phyloP scores from a whole-genome alignment of 2,797 vertebrate species.

The Molossus molossus region DNA sequence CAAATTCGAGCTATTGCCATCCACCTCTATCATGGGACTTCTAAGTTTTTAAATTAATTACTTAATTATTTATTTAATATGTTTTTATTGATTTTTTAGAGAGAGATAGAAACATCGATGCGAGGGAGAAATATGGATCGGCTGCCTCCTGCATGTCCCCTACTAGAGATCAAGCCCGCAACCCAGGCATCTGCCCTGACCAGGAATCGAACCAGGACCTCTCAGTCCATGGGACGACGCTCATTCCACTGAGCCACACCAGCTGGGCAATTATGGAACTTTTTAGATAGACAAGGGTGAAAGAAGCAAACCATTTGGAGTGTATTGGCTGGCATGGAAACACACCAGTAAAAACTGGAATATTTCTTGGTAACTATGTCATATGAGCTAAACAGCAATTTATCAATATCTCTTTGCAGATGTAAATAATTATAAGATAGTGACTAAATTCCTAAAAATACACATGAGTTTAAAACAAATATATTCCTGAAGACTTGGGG shows the following conservation, averaged over 20 bases:
- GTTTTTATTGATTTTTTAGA: too few relatives aligned
- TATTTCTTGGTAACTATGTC: conserved; percentile 71
- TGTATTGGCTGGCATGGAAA: background rate
- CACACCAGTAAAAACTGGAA: background rate
- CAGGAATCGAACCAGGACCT: too few relatives aligned
- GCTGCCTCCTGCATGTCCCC: too few relatives aligned
- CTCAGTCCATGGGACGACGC: too few relatives aligned
- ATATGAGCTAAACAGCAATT: conserved; percentile 80
- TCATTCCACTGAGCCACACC: too few relatives aligned
- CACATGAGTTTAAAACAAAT: conserved; percentile 81
- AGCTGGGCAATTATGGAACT: background rate
- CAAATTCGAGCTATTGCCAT: background rate
- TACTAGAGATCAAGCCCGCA: too few relatives aligned
- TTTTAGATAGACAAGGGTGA: conserved; percentile 33
- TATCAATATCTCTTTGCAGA: conserved; percentile 79
- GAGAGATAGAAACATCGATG: too few relatives aligned
- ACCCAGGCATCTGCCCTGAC: too few relatives aligned
- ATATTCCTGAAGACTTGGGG: conserved; percentile 48
- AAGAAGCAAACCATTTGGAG: conserved; percentile 46
- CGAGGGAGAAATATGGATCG: too few relatives aligned
- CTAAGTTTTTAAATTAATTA: background rate
- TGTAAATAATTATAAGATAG: conserved; percentile 74
- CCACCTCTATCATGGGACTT: conserved; percentile 59
- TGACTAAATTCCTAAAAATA: conserved; percentile 75
- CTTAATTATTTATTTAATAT: too few relatives aligned